These are phyloP conservation scores for Macrostomum cliftonense DNA, from an alignment of 2,888 invertebrate species.

Conservation along the genomic window DNA sequence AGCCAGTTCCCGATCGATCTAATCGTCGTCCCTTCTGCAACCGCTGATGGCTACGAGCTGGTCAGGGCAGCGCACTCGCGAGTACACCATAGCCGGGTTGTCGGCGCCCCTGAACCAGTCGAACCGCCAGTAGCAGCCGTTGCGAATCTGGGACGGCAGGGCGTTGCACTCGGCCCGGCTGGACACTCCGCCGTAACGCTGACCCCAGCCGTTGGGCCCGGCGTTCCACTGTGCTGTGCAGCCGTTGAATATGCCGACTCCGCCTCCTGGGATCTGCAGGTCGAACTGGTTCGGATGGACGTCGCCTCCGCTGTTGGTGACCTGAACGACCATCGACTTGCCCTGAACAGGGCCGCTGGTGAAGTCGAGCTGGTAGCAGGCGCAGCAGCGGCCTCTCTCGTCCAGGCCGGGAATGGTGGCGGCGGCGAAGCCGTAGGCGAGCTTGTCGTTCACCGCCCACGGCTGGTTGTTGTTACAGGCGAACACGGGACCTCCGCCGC, in stretches of 20 bases:
- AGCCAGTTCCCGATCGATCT: too few species aligned
- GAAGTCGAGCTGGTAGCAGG: slow-evolving; percentile 9
- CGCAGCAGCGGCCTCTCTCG: slow-evolving; percentile 6
- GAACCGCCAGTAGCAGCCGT: slow-evolving; percentile 12
- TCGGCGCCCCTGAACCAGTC: slow-evolving; percentile 12
- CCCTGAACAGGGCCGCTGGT: slow-evolving; percentile 7
- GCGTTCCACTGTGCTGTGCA: slow-evolving; percentile 5
- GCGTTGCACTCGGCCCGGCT: slow-evolving; percentile 3
- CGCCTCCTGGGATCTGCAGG: slow-evolving; percentile 13
- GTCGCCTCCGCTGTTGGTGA: slow-evolving; percentile 13
- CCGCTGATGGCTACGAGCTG: not conserved
- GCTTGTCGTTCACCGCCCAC: slow-evolving; percentile 7
- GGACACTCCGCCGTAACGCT: slow-evolving; percentile 6
- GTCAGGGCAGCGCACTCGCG: slow-evolving; percentile 7
- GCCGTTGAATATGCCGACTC: slow-evolving; percentile 12
- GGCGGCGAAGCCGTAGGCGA: slow-evolving; percentile 14
- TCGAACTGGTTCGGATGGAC: slow-evolving; percentile 12
- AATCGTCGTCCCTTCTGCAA: too few species aligned
- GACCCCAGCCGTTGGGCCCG: slow-evolving; percentile 1
- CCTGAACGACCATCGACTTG: slow-evolving; percentile 11
- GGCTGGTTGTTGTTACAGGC: slow-evolving; percentile 11
- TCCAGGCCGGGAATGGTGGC: slow-evolving; percentile 4
- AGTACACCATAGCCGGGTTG: slow-evolving; percentile 11
- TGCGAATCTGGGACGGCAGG: slow-evolving; percentile 3
- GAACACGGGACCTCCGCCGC: slow-evolving; percentile 6